A percentile compares a stretch with the other conserved stretches of the same genome.
Evolutionary conservation across 2,888 invertebrate genomes (phyloP).

Genomic region (Stenodema calcarata): DNA sequence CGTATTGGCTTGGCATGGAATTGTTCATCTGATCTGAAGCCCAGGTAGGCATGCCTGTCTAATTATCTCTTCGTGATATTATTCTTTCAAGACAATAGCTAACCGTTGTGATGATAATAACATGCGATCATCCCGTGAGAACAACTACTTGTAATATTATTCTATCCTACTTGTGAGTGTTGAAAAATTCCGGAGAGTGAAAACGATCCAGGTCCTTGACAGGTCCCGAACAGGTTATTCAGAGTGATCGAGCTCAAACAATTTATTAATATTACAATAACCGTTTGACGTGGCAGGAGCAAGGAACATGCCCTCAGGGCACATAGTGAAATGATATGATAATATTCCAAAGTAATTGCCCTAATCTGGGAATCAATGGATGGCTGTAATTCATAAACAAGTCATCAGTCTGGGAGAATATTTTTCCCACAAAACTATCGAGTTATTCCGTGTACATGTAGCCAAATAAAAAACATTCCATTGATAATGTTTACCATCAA

Average conservation of each 20-base stretch:
- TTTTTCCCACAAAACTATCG: neutral
- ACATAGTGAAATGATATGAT: neutral
- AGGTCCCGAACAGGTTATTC: neutral
- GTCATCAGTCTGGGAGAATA: neutral
- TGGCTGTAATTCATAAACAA: neutral
- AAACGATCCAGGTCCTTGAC: neutral
- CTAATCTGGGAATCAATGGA: neutral
- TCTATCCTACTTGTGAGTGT: neutral
- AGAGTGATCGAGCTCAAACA: neutral
- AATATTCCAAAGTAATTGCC: neutral
- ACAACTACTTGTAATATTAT: neutral
- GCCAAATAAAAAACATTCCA: neutral
- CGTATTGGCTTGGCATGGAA: too few relatives aligned
- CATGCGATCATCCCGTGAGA: neutral
- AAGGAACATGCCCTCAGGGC: neutral
- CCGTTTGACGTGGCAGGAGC: neutral
- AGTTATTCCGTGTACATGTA: neutral
- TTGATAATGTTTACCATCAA: conserved; percentile 17
- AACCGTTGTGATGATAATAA: neutral
- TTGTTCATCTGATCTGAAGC: too few relatives aligned
- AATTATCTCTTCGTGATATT: too few relatives aligned
- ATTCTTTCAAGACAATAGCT: too few relatives aligned
- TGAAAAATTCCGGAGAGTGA: neutral
- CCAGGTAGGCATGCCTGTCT: too few relatives aligned
- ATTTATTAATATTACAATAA: neutral